Evolutionary conservation across 1,140 invertebrate species (phyloP).

Genomic region (Drosophila subpulchrella): DNA sequence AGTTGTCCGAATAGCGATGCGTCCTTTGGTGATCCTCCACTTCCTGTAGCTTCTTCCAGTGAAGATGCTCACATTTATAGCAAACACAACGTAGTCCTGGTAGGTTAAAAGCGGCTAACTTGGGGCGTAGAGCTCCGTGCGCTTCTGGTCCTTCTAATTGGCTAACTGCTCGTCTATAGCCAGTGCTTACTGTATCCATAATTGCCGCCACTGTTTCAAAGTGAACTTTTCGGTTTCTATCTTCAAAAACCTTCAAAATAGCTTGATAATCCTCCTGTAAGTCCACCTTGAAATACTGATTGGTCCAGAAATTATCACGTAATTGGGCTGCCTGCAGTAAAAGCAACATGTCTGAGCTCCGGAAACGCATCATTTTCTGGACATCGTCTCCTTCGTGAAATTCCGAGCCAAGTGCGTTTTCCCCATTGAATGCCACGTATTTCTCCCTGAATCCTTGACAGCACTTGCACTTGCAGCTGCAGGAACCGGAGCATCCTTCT

Average conservation of each 20-base stretch:
- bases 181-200: slow-evolving; percentile 43
- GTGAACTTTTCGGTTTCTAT: not conserved
- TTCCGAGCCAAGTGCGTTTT: not conserved
- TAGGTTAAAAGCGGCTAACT: not conserved
- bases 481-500: slow-evolving; percentile 12
- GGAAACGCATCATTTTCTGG: slow-evolving; percentile 50
- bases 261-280: slow-evolving; percentile 25
- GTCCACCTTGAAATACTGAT: slow-evolving; percentile 34
- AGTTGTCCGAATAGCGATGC: slow-evolving; percentile 39
- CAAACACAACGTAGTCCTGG: slow-evolving; percentile 40
- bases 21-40: slow-evolving; percentile 32
- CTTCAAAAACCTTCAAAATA: not conserved
- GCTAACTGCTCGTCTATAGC: slow-evolving; percentile 33
- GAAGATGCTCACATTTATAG: slow-evolving; percentile 15
- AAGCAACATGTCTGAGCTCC: slow-evolving; percentile 38
- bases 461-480: slow-evolving; percentile 46
- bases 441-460: slow-evolving; percentile 34
- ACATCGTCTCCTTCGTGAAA: slow-evolving; percentile 2
- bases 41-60: slow-evolving; percentile 26
- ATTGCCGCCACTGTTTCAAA: slow-evolving; percentile 16
- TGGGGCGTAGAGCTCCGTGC: slow-evolving; percentile 14
- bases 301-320: slow-evolving; percentile 46
- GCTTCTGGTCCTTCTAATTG: not conserved
- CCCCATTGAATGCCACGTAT: slow-evolving; percentile 42
- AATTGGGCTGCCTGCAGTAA: slow-evolving; percentile 27